Base-by-base conservation (phyloP, 2,888 invertebrate species). In the Drosophila colorata region DNA sequence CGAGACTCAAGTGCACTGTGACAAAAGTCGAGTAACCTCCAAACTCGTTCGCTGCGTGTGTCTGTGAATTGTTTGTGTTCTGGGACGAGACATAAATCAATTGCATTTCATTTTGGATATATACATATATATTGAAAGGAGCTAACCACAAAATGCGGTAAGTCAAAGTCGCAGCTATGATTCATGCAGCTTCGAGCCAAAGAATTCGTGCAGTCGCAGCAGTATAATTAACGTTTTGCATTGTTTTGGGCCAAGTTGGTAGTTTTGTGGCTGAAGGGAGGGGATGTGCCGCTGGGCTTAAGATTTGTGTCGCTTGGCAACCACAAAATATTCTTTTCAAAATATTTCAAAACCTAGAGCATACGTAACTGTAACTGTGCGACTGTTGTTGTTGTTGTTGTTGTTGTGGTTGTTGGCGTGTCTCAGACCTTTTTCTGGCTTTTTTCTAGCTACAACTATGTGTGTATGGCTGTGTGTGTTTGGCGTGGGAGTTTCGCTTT, bases 321-420 rank as follows among this genome's bases (percentile, higher is more conserved):
- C 81, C 86, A 73, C 84, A 72, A 87, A 82, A 85, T 72, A 85
- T 85, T 85, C 87, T 87, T 76, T 87, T 59, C 68, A 78, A 79
- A 71, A 60, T n/a, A 76, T 78, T 87, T 80, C 82, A 70, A 86
- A 82, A 81, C 49, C 53, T 9, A 66, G 55, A 52, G 38, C 74
- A 66, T 72, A 78, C 73, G 80, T 77, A 74, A 75, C 68, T 71
- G 65, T 84, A 57, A 64, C 67, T 69, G 66, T 37, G 48, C 53
- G 69, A 61, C 57, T 53, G 48, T 20, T 52, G 78, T 52, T 73
- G 57, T 2, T 51, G 38, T n/a, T 52, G 14, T 14, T 40, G 18
- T 23, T 49, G 35, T 8, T 49, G 49, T 56, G 33, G 44, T 43
- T 43, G 71, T 55, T 75, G 57, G 64, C 64, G 79, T 68, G 65